A percentile compares a stretch with the other conserved stretches of the same genome.
These are phyloP conservation scores for Phasianus colchicus DNA, from an alignment of 2,113 vertebrate genomes.

Conservation along the genomic window DNA sequence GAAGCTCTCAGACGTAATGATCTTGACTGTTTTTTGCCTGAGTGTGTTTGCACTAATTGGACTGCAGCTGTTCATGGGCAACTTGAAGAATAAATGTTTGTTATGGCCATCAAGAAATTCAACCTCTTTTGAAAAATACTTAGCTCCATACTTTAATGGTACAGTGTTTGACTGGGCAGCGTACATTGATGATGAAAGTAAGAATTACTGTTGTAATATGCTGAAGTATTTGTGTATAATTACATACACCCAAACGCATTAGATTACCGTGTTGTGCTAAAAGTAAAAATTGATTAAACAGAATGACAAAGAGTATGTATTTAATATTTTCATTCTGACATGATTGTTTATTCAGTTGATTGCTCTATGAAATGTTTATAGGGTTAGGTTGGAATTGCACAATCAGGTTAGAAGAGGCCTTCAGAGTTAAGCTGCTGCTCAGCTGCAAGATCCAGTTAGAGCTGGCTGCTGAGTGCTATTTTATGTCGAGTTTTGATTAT, in stretches of 20 bases:
- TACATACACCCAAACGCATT: background rate
- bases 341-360: background rate
- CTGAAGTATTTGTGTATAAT: background rate
- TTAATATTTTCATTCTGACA: rapidly evolving
- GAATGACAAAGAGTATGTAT: background rate
- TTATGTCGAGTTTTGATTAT: background rate
- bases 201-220: constrained; percentile 31
- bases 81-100: constrained; percentile 90
- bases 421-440: background rate
- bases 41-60: constrained; percentile 98
- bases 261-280: background rate
- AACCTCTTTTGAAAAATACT: constrained; percentile 14
- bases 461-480: background rate
- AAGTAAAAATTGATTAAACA: background rate
- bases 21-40: constrained; percentile 95
- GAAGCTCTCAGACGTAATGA: constrained; percentile 97
- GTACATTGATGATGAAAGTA: constrained; percentile 58
- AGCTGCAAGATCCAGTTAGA: background rate
- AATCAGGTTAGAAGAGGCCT: background rate
- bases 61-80: constrained; percentile 94
- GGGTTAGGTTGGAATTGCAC: background rate
- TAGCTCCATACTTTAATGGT: constrained; percentile 32
- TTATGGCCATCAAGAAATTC: constrained; percentile 10
- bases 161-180: constrained; percentile 56
- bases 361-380: background rate